phyloP scores from a whole-genome alignment of 2,113 vertebrate species.

The Lasiurus borealis region DNA sequence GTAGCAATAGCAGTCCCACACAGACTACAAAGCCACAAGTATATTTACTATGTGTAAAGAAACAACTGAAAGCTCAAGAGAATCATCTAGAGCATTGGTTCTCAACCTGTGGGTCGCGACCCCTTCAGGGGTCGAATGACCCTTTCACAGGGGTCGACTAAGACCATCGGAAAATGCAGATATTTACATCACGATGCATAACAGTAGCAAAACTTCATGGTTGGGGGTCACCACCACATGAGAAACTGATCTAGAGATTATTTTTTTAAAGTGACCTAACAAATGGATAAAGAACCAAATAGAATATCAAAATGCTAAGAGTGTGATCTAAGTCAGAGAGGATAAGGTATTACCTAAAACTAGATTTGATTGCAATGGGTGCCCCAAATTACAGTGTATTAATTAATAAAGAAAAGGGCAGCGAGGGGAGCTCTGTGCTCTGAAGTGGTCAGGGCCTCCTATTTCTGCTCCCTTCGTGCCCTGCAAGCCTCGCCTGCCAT shows the following conservation, averaged over 20 bases:
- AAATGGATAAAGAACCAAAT: not conserved
- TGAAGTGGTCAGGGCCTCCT: not conserved
- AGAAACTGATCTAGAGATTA: too few relatives aligned
- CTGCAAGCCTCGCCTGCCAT: not conserved
- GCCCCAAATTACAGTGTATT: not conserved
- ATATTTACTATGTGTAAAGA: not conserved
- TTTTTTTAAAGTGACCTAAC: not conserved
- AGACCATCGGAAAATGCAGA: too few relatives aligned
- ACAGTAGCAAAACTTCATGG: too few relatives aligned
- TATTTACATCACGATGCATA: too few relatives aligned
- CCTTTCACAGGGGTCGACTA: too few relatives aligned
- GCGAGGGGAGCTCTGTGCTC: not conserved
- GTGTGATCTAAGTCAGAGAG: not conserved
- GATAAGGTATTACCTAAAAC: not conserved
- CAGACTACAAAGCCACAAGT: not conserved
- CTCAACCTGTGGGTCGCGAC: too few relatives aligned
- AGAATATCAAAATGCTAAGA: not conserved
- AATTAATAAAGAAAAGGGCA: not conserved
- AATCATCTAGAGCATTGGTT: too few relatives aligned
- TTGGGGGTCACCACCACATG: too few relatives aligned
- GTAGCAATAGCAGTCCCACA: too few relatives aligned
- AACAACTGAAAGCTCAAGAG: not conserved
- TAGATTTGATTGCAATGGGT: not conserved
- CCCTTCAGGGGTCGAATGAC: too few relatives aligned
- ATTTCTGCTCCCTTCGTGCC: not conserved